Conservation (phyloP, 2,888 invertebrate species). For the Lymantria dispar region DNA sequence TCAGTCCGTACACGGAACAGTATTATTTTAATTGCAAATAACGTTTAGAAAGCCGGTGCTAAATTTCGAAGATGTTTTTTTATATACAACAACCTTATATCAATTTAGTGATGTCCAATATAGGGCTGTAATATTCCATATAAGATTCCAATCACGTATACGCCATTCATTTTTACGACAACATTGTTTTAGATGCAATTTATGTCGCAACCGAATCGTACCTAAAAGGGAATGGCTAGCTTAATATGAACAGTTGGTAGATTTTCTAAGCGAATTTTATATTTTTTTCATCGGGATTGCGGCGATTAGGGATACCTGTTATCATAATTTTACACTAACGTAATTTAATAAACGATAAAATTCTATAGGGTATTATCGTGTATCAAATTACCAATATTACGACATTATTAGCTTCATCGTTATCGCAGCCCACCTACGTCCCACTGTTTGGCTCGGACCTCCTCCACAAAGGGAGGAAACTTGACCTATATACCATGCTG, state of each 20-base stretch:
- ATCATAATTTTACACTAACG: conserved; percentile 1
- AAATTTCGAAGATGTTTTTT: too few species aligned
- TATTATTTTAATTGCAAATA: too few species aligned
- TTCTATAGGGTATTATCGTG: conserved; percentile 7
- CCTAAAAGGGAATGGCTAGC: background rate
- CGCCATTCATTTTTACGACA: conserved; percentile 20
- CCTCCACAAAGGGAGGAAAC: too few species aligned
- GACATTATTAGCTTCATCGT: too few species aligned
- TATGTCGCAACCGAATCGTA: background rate
- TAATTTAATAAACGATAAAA: background rate
- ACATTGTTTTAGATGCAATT: conserved; percentile 23
- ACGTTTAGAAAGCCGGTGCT: too few species aligned
- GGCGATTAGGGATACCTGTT: background rate
- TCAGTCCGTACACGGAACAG: too few species aligned
- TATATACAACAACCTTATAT: background rate
- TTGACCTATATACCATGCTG: too few species aligned
- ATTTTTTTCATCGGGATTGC: background rate
- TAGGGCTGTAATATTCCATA: conserved; percentile 8
- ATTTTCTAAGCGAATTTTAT: too few species aligned
- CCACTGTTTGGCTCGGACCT: too few species aligned
- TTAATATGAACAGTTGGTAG: too few species aligned
- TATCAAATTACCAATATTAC: conserved; percentile 4
- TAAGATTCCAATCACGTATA: conserved; percentile 18
- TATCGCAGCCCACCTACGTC: too few species aligned
- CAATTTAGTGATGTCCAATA: conserved; percentile 3